A percentile compares a stretch with the other conserved stretches of the same genome.
Evolutionary conservation across 2,113 vertebrate species (phyloP).

Genomic region (Zosterops hypoxanthus): DNA sequence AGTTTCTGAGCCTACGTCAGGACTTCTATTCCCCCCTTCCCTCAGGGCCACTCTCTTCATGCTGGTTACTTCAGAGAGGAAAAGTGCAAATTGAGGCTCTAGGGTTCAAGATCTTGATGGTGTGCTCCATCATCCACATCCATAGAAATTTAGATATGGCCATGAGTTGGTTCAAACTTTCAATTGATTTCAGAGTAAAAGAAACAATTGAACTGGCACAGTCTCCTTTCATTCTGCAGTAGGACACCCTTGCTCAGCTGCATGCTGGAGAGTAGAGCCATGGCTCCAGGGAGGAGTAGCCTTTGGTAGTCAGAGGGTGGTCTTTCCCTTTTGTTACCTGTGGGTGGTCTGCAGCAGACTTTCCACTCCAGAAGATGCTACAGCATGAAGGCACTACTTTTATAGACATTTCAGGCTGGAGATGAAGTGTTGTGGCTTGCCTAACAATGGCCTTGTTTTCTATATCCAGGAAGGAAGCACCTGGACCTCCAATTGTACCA

Average conservation of each 20-base stretch:
- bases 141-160: not conserved
- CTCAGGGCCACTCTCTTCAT: not conserved
- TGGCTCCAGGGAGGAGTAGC: not conserved
- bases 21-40: not conserved
- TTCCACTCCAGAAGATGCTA: not conserved
- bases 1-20: not conserved
- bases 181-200: not conserved
- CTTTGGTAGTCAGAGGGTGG: not conserved
- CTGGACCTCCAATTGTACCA: constrained; percentile 94
- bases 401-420: not conserved
- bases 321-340: not conserved
- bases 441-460: not conserved
- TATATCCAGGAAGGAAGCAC: constrained; percentile 84
- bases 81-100: not conserved
- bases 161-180: not conserved
- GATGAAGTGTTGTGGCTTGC: not conserved
- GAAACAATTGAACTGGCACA: not conserved
- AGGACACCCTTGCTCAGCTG: not conserved
- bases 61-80: not conserved
- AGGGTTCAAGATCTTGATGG: not conserved
- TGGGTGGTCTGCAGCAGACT: not conserved
- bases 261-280: not conserved
- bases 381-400: not conserved
- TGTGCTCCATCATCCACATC: not conserved
- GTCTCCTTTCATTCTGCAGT: not conserved